phyloP scores from a whole-genome alignment of 2,888 invertebrate genomes.

The Drosophila affinis region DNA sequence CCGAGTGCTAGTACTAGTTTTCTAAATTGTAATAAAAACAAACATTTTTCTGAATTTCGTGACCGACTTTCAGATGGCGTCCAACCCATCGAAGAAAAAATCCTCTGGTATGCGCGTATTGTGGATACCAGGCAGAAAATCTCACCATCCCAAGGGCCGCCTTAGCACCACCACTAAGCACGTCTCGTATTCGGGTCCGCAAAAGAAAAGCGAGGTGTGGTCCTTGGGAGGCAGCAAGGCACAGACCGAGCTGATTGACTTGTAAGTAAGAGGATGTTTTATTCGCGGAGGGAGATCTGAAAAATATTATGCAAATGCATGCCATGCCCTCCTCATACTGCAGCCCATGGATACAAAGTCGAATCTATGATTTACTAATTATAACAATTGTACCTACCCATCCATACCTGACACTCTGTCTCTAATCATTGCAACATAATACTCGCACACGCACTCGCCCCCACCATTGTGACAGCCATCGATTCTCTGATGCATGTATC shows the following conservation, averaged over 20 bases:
- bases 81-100: slow-evolving; percentile 74
- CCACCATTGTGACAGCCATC: not conserved
- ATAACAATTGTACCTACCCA: not conserved
- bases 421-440: not conserved
- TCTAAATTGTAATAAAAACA: not conserved
- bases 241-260: slow-evolving; percentile 76
- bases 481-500: not conserved
- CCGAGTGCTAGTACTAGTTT: not conserved
- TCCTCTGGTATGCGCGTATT: slow-evolving; percentile 80
- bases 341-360: not conserved
- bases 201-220: slow-evolving; percentile 83
- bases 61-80: slow-evolving; percentile 77
- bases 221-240: slow-evolving; percentile 82
- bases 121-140: slow-evolving; percentile 83
- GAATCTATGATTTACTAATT: not conserved
- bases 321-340: not conserved
- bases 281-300: not conserved
- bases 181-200: slow-evolving; percentile 64
- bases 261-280: slow-evolving; percentile 72
- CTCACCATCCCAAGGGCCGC: slow-evolving; percentile 81
- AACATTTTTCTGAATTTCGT: slow-evolving; percentile 24
- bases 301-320: not conserved
- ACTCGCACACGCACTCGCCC: not conserved
- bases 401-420: not conserved
- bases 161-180: slow-evolving; percentile 79